Conservation (phyloP, 2,888 invertebrate species). For the Chymomyza amoena region DNA sequence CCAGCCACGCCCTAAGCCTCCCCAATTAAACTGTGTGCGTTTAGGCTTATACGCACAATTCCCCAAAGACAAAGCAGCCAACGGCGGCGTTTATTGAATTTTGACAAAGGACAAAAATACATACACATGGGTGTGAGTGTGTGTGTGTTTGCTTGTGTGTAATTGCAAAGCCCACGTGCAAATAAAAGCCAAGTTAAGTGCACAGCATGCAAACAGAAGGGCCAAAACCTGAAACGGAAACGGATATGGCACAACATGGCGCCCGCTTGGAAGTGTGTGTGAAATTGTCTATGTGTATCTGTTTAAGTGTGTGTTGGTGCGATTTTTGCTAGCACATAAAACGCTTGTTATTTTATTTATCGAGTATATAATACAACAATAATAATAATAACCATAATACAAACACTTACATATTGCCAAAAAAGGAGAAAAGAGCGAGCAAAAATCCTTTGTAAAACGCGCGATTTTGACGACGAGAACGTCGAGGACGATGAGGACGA, state of each 20-base stretch:
- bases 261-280: not conserved
- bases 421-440: not conserved
- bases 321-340: constrained; percentile 47
- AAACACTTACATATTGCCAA: not conserved
- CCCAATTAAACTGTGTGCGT: constrained; percentile 9
- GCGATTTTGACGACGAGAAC: not conserved
- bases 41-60: constrained; percentile 63
- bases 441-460: not conserved
- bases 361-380: constrained; percentile 10
- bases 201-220: constrained; percentile 26
- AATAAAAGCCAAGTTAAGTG: constrained; percentile 43
- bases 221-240: not conserved
- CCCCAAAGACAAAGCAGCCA: constrained; percentile 33
- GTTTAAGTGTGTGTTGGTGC: constrained; percentile 10
- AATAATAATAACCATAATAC: not conserved
- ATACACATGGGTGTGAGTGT: not conserved
- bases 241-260: not conserved
- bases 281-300: not conserved
- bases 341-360: constrained; percentile 63
- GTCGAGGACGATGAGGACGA: not conserved
- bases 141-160: not conserved
- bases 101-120: constrained; percentile 2
- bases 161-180: constrained; percentile 35
- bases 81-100: constrained; percentile 18
- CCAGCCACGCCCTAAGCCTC: not conserved